Base-by-base conservation (phyloP, 2,888 invertebrate genomes). In the Oxystoma pomonae region DNA sequence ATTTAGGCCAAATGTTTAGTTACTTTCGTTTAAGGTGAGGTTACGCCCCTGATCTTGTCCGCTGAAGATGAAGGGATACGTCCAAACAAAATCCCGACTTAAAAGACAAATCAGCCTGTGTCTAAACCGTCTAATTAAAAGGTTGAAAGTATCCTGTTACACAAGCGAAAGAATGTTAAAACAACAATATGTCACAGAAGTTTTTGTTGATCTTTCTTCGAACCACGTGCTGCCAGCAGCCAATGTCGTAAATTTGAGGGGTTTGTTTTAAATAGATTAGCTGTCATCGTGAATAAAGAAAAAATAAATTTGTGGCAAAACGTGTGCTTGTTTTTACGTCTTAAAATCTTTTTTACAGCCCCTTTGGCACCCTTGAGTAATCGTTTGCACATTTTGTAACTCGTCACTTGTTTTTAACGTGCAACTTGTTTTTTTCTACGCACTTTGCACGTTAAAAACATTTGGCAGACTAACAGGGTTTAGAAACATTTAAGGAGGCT, bases 341-440 rank as follows among this genome's bases (percentile, higher is more conserved):
- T n/a, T n/a, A 50, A 50, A n/a, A 50, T 50, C 12, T 12, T n/a
- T 50, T 50, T n/a, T 9, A 50, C 12, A n/a, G n/a, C 9, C 50
- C 9, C n/a, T 9, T 50, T n/a, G 50, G n/a, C 50, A 50, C 50
- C n/a, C n/a, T n/a, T n/a, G n/a, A 50, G n/a, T 50, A 50, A 50
- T 50, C 50, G 50, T n/a, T 50, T 50, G 50, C 50, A 50, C 50
- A 50, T 50, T 50, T n/a, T n/a, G n/a, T n/a, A n/a, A n/a, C n/a
- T n/a, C n/a, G n/a, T n/a, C n/a, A n/a, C n/a, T n/a, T n/a, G n/a
- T n/a, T n/a, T n/a, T n/a, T n/a, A n/a, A n/a, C n/a, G n/a, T n/a
- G n/a, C n/a, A n/a, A n/a, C n/a, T n/a, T n/a, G n/a, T n/a, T n/a
- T n/a, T n/a, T n/a, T n/a, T n/a, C n/a, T n/a, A n/a, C n/a, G n/a